These are phyloP conservation scores for Heliconius charithonia DNA, from an alignment of 2,888 invertebrate genomes.

Conservation along the genomic window DNA sequence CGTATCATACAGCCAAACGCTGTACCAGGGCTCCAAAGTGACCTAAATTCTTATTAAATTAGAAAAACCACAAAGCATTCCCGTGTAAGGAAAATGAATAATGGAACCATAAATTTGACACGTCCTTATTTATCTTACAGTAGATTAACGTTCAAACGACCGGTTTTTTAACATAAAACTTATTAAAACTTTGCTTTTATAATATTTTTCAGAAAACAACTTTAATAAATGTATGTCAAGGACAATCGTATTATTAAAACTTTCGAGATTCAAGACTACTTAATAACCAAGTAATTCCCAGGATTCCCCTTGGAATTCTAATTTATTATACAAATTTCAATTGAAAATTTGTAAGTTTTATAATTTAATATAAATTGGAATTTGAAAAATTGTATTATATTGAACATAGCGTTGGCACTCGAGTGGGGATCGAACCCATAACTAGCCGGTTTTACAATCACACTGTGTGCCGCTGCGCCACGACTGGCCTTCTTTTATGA, in stretches of 20 bases:
- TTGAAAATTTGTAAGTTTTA: not conserved
- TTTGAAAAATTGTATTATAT: not conserved
- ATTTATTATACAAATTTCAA: not conserved
- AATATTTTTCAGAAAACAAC: not conserved
- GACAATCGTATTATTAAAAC: not conserved
- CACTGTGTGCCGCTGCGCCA: too few species aligned
- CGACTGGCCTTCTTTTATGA: too few species aligned
- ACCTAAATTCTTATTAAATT: not conserved
- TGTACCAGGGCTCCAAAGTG: not conserved
- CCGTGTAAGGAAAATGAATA: not conserved
- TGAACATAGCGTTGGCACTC: too few species aligned
- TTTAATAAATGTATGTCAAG: not conserved
- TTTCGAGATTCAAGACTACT: not conserved
- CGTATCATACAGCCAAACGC: not conserved
- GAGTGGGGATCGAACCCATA: too few species aligned
- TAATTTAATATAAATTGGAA: not conserved
- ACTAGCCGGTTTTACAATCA: too few species aligned
- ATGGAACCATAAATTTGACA: not conserved
- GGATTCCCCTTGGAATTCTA: not conserved
- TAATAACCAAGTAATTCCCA: not conserved
- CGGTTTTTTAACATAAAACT: not conserved
- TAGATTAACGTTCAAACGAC: not conserved
- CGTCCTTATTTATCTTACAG: not conserved
- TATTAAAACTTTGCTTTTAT: conserved; percentile 4
- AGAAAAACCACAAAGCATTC: not conserved